Evolutionary conservation across 2,797 vertebrate genomes (phyloP).

Genomic region (Sebastes elongatus): DNA sequence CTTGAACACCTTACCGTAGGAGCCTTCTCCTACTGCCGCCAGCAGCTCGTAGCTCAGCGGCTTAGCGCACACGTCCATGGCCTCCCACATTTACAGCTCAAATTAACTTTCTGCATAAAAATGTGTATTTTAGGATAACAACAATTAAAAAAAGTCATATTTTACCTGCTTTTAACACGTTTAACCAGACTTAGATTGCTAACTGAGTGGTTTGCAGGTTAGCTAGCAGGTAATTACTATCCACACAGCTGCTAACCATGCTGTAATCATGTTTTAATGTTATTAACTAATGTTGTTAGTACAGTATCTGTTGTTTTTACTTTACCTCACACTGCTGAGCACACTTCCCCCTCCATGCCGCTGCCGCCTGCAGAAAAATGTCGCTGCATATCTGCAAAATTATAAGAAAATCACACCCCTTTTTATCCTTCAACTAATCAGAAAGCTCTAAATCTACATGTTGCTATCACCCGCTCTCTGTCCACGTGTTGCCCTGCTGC

Average conservation of each 20-base stretch:
- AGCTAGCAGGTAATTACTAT: background rate
- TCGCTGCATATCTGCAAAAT: background rate
- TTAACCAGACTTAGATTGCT: constrained; percentile 25
- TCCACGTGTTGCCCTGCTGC: constrained; percentile 18
- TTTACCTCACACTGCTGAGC: constrained; percentile 17
- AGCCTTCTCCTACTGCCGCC: constrained; percentile 76
- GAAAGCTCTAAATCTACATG: constrained; percentile 12
- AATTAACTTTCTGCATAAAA: background rate
- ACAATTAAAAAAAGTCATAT: fast-evolving
- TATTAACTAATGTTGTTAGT: fast-evolving
- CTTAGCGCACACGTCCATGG: constrained; percentile 52
- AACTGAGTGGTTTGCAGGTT: background rate
- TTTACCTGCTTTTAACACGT: background rate
- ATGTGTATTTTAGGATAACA: background rate
- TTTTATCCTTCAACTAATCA: constrained; percentile 63
- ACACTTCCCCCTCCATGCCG: background rate
- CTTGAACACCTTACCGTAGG: constrained; percentile 81
- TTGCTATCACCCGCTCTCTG: background rate
- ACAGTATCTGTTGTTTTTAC: background rate
- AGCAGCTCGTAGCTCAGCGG: constrained; percentile 77
- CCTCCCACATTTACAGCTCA: background rate
- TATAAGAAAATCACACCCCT: constrained; percentile 60
- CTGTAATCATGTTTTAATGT: background rate
- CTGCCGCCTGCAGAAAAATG: background rate
- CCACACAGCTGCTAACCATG: background rate